Evolutionary conservation across 2,113 vertebrate genomes (phyloP).

Genomic region (Corydoras maculifer): DNA sequence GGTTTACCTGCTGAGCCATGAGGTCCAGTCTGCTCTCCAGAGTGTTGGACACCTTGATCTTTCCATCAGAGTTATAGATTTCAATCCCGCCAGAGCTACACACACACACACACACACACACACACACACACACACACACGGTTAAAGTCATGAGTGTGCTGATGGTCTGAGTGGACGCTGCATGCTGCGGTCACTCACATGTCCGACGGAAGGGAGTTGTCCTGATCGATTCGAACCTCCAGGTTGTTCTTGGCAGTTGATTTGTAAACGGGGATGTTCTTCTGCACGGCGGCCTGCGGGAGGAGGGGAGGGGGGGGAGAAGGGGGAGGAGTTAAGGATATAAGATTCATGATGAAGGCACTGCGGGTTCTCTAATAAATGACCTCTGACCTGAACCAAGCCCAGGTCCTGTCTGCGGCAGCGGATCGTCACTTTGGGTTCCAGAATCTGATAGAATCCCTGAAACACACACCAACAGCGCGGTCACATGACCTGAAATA

Average conservation of each 20-base stretch:
- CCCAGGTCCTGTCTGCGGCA: constrained; percentile 85
- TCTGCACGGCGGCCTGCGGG: constrained; percentile 79
- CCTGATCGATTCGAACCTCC: constrained; percentile 85
- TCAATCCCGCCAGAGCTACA: constrained; percentile 89
- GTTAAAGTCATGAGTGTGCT: neutral
- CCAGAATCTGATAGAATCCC: constrained; percentile 93
- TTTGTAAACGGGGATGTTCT: constrained; percentile 82
- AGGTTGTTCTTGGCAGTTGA: constrained; percentile 77
- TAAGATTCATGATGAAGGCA: neutral
- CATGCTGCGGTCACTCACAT: constrained; percentile 65
- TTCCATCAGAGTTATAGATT: constrained; percentile 81
- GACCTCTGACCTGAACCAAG: constrained; percentile 76
- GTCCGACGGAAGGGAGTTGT: constrained; percentile 79
- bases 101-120: neutral
- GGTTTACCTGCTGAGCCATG: constrained; percentile 87
- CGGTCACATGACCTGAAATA: neutral
- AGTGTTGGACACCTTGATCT: constrained; percentile 95
- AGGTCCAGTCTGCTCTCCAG: constrained; percentile 94
- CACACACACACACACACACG: too few species aligned
- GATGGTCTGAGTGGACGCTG: too few species aligned
- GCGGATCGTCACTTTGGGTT: constrained; percentile 78
- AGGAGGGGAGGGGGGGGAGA: neutral
- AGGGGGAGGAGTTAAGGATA: too few species aligned
- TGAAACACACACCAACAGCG: constrained; percentile 41
- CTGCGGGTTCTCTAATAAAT: too few species aligned